Base-by-base conservation (phyloP, 2,797 vertebrate genomes). In the Pseudopleuronectes americanus region DNA sequence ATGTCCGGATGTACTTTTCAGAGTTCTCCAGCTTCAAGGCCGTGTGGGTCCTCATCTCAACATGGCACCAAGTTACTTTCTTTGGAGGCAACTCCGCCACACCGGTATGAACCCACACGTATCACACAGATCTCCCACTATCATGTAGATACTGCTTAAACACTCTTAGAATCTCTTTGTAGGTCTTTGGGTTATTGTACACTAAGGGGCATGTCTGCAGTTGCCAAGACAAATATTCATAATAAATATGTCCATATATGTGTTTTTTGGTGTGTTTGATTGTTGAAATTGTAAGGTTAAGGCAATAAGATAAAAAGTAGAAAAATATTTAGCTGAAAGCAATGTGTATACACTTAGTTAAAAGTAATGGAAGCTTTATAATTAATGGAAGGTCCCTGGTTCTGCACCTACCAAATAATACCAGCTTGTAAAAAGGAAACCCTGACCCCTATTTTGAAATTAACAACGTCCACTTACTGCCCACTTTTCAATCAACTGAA, bases 31-130 rank as follows among this genome's bases (percentile, higher is more conserved):
- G 77, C 53, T 99, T 99, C 90, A 92, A 89, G 0, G 96, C 97
- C 0, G 94, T 94, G 43, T 99, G 98, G 98, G 95, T 93, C 52
- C 97, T 99, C 76, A 68, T 99, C 0, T 95, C 96, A 47, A 99
- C 98, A 1, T 99, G 98, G 98, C 90, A 97, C 79, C 90, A 91
- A 56, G 98, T 99, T 65, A 99, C 98, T 51, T 99, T 98, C 94
- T 99, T 97, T 26, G 98, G 98, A 84, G 98, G 97, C 83, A 96
- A 92, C 79, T 83, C 95, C 0, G 83, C 90, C 69, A 97, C 97
- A 3, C 97, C 98, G 4, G 98, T 99, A 95, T 28, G 73, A 59
- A 77, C 61, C 76, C 45, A 59, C 38, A 68, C 23, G 36, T 33
- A 33, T 23, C 47, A 47, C 9, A 26, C 62, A 54, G 51, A 54